These are phyloP conservation scores for Erithacus rubecula DNA, from an alignment of 2,797 vertebrate species.

Conservation along the genomic window DNA sequence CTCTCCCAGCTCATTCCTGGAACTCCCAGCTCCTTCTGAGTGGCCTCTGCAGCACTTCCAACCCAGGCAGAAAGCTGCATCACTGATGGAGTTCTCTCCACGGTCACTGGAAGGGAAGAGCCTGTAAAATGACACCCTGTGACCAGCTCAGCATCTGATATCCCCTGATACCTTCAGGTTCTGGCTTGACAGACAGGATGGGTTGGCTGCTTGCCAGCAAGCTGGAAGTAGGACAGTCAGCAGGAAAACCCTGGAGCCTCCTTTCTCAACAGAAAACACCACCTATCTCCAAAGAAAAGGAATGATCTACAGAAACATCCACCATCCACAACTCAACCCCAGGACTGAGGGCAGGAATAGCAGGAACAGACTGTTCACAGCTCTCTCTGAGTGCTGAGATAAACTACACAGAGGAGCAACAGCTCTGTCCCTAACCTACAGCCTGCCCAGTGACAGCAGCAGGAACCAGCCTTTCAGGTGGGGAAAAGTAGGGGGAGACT, in stretches of 20 bases:
- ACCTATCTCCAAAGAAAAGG: fast-evolving
- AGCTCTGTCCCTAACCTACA: neutral
- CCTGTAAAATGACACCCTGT: neutral
- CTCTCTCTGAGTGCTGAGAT: neutral
- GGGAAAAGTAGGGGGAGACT: neutral
- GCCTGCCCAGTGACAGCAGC: neutral
- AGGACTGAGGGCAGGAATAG: neutral
- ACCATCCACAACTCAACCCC: neutral
- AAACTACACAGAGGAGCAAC: neutral
- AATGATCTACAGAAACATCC: neutral
- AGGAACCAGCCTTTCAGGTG: neutral
- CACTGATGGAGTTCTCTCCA: neutral
- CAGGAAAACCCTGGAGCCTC: neutral
- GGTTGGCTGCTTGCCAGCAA: neutral
- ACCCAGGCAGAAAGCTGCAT: neutral
- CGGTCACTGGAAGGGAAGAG: neutral
- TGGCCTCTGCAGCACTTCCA: neutral
- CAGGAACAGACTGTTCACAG: neutral
- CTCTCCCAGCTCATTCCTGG: neutral
- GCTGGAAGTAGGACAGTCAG: neutral
- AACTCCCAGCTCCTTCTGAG: neutral
- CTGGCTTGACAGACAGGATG: neutral
- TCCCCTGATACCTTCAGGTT: neutral
- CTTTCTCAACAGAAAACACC: neutral
- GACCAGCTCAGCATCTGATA: neutral